Conservation (phyloP, 2,113 vertebrate genomes). For the Heterotilapia buettikoferi region DNA sequence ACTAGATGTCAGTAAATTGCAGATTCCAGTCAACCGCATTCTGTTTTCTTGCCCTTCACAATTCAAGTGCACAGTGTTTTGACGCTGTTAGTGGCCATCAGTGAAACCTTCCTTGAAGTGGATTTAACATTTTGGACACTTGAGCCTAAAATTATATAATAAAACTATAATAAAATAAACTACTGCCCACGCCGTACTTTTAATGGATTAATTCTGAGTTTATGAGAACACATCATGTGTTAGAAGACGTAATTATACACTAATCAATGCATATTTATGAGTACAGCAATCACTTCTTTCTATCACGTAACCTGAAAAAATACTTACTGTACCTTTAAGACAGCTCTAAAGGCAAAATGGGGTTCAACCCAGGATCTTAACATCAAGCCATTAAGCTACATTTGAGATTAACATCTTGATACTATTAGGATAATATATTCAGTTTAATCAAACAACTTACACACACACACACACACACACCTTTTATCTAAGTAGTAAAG, state of each 20-base stretch:
- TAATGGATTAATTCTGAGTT: background rate
- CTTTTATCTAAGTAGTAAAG: background rate
- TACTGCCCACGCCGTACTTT: background rate
- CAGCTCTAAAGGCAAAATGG: background rate
- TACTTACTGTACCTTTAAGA: background rate
- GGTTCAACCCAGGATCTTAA: background rate
- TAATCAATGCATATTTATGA: background rate
- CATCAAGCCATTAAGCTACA: background rate
- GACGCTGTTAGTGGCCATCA: background rate
- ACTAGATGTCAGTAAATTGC: background rate
- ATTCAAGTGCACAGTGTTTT: background rate
- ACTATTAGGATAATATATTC: background rate
- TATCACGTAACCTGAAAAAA: background rate
- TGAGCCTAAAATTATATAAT: background rate
- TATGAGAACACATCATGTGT: background rate
- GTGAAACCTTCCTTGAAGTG: background rate
- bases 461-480: background rate
- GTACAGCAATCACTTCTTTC: background rate
- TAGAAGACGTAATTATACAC: background rate
- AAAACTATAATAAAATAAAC: background rate
- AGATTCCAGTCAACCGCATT: background rate
- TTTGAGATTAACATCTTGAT: background rate
- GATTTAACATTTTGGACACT: background rate
- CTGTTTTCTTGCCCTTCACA: background rate
- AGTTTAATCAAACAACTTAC: background rate